Conservation (phyloP, 2,113 vertebrate genomes). For the Mirounga angustirostris region DNA sequence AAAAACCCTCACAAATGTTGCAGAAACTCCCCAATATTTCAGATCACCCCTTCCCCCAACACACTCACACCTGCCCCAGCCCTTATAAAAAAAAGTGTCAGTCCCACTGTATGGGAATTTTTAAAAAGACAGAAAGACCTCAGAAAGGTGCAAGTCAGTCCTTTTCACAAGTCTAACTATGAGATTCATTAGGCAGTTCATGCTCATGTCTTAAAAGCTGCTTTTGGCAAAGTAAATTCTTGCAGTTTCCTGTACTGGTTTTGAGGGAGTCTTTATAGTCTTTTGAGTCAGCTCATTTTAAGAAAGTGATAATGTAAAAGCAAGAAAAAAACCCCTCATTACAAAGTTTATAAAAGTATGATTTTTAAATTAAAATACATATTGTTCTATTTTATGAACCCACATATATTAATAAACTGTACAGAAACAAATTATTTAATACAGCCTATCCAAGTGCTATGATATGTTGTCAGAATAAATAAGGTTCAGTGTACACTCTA, state of each 20-base stretch:
- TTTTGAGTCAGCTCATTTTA: conserved; percentile 72
- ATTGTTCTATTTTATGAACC: conserved; percentile 67
- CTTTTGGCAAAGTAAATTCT: conserved; percentile 53
- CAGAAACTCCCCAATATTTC: neutral
- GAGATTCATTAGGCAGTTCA: conserved; percentile 69
- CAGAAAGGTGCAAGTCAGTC: conserved; percentile 56
- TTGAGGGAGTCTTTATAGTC: conserved; percentile 67
- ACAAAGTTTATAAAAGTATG: conserved; percentile 68
- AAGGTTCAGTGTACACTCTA: neutral
- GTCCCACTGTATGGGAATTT: conserved; percentile 73
- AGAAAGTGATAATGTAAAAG: conserved; percentile 66
- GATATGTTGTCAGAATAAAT: conserved; percentile 63
- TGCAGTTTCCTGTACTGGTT: conserved; percentile 68
- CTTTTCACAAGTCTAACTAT: conserved; percentile 68
- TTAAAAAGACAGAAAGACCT: conserved; percentile 56
- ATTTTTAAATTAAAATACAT: neutral
- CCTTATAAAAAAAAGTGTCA: conserved; percentile 58
- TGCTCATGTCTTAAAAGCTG: conserved; percentile 75
- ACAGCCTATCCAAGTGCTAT: conserved; percentile 36
- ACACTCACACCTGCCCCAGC: neutral
- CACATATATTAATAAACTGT: conserved; percentile 66
- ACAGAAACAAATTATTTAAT: conserved; percentile 69
- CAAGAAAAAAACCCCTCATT: conserved; percentile 36
- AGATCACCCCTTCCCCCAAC: neutral
- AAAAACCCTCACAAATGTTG: conserved; percentile 47